Percentiles rank a stretch among this genome's conserved stretches.
Conservation (phyloP, 2,797 vertebrate genomes). For the Chrysocyon brachyurus region DNA sequence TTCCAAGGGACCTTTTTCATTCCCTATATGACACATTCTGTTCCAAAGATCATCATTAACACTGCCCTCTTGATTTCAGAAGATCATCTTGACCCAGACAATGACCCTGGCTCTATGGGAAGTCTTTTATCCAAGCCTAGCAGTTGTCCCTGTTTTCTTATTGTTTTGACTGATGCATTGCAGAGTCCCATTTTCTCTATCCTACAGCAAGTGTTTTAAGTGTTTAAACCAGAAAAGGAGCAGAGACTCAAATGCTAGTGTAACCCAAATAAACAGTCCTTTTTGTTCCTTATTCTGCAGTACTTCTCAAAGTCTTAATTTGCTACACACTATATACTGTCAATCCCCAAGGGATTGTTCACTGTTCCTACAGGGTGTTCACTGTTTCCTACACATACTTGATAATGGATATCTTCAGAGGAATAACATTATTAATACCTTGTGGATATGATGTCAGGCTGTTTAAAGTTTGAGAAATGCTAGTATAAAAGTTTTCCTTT, state of each 20-base stretch:
- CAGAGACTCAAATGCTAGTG: neutral
- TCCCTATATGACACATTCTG: neutral
- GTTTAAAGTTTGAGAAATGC: neutral
- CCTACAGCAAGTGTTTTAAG: neutral
- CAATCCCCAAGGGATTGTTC: neutral
- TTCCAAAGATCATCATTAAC: slow-evolving; percentile 26
- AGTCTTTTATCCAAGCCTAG: neutral
- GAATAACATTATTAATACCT: neutral
- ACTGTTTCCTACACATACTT: neutral
- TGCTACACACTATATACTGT: neutral
- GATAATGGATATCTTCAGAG: neutral
- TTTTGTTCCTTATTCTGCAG: neutral
- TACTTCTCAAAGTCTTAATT: neutral
- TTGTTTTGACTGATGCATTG: neutral
- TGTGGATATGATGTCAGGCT: neutral
- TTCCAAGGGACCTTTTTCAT: neutral
- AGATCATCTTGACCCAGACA: neutral
- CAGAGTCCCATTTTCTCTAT: neutral
- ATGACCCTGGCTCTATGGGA: neutral
- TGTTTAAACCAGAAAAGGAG: neutral
- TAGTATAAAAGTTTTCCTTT: neutral
- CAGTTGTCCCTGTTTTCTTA: neutral
- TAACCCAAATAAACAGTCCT: neutral
- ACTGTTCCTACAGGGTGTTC: too few species aligned
- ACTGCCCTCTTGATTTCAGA: neutral